Conservation (phyloP, 2,113 vertebrate species). For the Corythaixoides concolor region DNA sequence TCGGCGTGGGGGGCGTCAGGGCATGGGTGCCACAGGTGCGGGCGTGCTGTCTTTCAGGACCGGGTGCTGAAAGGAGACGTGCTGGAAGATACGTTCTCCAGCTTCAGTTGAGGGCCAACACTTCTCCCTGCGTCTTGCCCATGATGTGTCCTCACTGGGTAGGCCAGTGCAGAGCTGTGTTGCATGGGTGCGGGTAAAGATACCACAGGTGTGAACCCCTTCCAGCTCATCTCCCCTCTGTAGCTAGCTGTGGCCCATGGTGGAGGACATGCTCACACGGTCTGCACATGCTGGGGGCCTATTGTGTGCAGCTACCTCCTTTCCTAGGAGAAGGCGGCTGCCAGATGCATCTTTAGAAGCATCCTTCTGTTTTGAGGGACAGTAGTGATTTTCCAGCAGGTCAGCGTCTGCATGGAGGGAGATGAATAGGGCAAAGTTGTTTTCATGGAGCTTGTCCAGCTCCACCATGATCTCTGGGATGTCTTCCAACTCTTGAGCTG, state of each 20-base stretch:
- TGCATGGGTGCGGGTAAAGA: neutral
- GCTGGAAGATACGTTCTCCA: neutral
- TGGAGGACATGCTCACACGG: accelerated
- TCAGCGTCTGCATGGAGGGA: neutral
- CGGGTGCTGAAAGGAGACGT: neutral
- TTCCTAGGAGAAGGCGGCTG: neutral
- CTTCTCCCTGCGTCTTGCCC: neutral
- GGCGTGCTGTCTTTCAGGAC: neutral
- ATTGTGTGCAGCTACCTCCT: accelerated
- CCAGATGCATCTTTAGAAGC: neutral
- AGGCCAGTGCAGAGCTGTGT: accelerated
- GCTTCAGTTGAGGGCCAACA: neutral
- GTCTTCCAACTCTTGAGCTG: neutral
- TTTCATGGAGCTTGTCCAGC: neutral
- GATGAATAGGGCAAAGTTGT: accelerated
- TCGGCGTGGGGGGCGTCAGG: accelerated
- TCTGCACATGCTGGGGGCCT: too few relatives aligned
- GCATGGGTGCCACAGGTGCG: accelerated
- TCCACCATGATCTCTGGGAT: neutral
- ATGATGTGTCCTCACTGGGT: accelerated
- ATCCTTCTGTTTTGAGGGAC: neutral
- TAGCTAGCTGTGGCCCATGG: neutral
- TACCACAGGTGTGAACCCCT: accelerated
- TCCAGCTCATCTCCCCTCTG: neutral
- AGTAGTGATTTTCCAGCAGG: neutral